Percentiles rank a stretch among this genome's conserved stretches.
Evolutionary conservation across 2,113 vertebrate genomes (phyloP).

Genomic region (Falco punctatus): DNA sequence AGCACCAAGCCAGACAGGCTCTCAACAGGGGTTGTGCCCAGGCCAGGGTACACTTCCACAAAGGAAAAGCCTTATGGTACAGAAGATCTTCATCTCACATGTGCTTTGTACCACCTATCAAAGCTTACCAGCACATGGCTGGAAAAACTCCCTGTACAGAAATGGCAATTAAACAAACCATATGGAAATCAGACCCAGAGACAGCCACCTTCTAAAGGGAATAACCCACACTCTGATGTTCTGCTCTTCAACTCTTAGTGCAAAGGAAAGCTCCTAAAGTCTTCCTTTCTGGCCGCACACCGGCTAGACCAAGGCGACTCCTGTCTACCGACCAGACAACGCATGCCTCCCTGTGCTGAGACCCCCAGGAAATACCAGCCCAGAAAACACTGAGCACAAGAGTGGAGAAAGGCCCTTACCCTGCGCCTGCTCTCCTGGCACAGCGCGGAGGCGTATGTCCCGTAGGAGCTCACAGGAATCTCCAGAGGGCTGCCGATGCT

Average conservation of each 20-base stretch:
- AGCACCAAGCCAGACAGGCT: not conserved
- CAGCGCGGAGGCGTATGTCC: accelerated
- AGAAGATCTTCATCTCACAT: not conserved
- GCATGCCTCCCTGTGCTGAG: not conserved
- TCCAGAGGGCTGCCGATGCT: not conserved
- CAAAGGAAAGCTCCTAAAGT: not conserved
- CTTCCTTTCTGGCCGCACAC: not conserved
- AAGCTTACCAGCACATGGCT: not conserved
- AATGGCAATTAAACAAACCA: not conserved
- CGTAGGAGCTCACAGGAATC: not conserved
- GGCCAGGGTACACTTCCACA: not conserved
- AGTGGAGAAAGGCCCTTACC: not conserved
- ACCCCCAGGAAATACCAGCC: not conserved
- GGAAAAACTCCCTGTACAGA: not conserved
- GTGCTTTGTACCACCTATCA: not conserved
- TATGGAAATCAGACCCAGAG: not conserved
- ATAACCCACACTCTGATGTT: not conserved
- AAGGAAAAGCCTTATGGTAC: not conserved
- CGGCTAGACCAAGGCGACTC: not conserved
- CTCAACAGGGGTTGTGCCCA: not conserved
- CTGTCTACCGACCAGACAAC: not conserved
- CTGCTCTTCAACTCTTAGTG: not conserved
- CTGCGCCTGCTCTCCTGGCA: not conserved
- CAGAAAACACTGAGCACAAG: not conserved
- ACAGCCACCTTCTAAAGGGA: not conserved